Conservation (phyloP, 2,797 vertebrate species). For the Tinamus major region DNA sequence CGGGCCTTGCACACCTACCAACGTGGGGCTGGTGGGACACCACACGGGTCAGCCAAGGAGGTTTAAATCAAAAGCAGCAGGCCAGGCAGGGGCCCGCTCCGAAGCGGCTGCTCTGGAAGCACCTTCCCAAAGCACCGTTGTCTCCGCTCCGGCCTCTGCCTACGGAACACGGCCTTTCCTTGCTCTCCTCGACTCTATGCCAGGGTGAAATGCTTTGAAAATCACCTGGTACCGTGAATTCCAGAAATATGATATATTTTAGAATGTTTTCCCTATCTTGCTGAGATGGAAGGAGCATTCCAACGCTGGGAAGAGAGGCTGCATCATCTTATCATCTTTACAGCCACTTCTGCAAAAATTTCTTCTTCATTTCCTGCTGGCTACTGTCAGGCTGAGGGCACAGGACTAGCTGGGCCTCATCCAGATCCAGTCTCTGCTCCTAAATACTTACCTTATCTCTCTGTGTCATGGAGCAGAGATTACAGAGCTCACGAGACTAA, state of each 20-base stretch:
- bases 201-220: background rate
- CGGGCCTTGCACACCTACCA: background rate
- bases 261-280: background rate
- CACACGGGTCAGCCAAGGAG: too few species aligned
- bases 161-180: background rate
- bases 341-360: slow-evolving; percentile 23
- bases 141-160: background rate
- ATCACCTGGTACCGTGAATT: background rate
- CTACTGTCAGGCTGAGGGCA: slow-evolving; percentile 40
- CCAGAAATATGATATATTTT: background rate
- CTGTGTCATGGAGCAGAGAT: slow-evolving; percentile 41
- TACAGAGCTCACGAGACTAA: background rate
- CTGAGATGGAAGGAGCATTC: background rate
- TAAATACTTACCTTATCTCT: slow-evolving; percentile 46
- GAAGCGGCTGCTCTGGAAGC: too few species aligned
- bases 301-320: background rate
- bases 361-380: slow-evolving; percentile 31
- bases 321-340: background rate
- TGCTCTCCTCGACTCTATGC: background rate
- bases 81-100: too few species aligned
- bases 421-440: slow-evolving; percentile 10
- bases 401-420: slow-evolving; percentile 35
- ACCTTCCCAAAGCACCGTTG: background rate
- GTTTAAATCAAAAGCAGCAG: too few species aligned
- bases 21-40: too few species aligned